Evolutionary conservation across 2,888 invertebrate genomes (phyloP).

Genomic region (Dione juno): DNA sequence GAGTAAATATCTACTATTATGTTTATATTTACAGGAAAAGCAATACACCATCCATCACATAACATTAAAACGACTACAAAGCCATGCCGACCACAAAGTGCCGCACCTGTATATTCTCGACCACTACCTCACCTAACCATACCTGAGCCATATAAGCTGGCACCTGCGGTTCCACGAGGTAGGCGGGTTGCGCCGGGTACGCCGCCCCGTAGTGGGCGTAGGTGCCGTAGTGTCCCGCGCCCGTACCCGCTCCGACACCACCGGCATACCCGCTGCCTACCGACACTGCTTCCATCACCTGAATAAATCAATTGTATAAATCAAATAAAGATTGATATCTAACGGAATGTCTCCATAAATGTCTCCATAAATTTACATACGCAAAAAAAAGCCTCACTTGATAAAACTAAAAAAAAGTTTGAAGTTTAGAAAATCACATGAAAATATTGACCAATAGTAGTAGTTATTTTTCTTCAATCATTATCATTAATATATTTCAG

Average conservation of each 20-base stretch:
- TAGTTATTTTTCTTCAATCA: not conserved
- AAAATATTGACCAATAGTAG: not conserved
- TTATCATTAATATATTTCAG: not conserved
- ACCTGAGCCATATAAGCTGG: slow-evolving; percentile 80
- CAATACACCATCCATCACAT: too few relatives aligned
- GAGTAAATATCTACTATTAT: too few relatives aligned
- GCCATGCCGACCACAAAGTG: too few relatives aligned
- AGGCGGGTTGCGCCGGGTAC: slow-evolving; percentile 76
- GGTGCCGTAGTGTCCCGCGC: slow-evolving; percentile 72
- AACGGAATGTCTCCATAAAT: too few relatives aligned
- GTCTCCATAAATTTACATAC: too few relatives aligned
- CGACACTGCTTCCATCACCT: slow-evolving; percentile 80
- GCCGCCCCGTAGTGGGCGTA: slow-evolving; percentile 79
- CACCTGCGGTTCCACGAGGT: slow-evolving; percentile 77
- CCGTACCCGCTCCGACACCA: slow-evolving; percentile 66
- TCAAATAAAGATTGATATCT: not conserved
- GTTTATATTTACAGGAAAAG: too few relatives aligned
- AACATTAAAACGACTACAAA: too few relatives aligned
- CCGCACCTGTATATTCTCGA: too few relatives aligned
- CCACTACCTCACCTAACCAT: not conserved
- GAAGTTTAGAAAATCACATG: not conserved
- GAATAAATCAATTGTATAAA: slow-evolving; percentile 19
- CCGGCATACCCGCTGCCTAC: slow-evolving; percentile 65
- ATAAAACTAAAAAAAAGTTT: not conserved
- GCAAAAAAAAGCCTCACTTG: not conserved